Percentiles rank a stretch among this genome's conserved stretches.
These are phyloP conservation scores for Embidobia sp. DNA, from an alignment of 2,888 invertebrate genomes.

Conservation along the genomic window DNA sequence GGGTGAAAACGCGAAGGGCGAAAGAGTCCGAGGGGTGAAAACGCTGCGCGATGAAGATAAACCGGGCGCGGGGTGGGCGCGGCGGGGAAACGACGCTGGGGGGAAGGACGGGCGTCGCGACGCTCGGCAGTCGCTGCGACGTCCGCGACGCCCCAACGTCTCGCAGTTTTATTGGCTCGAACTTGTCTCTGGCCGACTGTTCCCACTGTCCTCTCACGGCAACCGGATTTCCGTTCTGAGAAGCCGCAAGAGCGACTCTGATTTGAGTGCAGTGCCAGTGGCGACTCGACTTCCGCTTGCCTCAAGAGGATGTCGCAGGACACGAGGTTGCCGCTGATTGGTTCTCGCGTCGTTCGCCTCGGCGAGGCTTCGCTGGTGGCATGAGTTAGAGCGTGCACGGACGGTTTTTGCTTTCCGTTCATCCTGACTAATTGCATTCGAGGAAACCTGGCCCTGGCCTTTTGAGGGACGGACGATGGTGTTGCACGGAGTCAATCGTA, in stretches of 20 bases:
- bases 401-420: constrained; percentile 14
- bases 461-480: constrained; percentile 75
- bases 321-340: constrained; percentile 24
- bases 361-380: constrained; percentile 15
- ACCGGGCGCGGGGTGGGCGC: constrained; percentile 23
- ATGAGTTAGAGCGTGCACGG: constrained; percentile 49
- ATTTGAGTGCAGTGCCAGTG: constrained; percentile 17
- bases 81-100: constrained; percentile 37
- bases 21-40: constrained; percentile 51
- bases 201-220: no score
- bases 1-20: constrained; percentile 47
- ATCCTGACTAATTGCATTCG: constrained; percentile 7
- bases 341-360: neutral
- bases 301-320: constrained; percentile 41
- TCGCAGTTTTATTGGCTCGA: constrained; percentile 75
- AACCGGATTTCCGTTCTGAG: neutral
- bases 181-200: no score
- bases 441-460: constrained; percentile 36
- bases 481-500: constrained; percentile 80
- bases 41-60: constrained; percentile 59
- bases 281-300: constrained; percentile 27
- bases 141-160: constrained; percentile 80
- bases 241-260: neutral
- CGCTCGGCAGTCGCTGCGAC: constrained; percentile 81
- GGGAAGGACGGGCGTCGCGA: constrained; percentile 71